phyloP scores from a whole-genome alignment of 2,797 vertebrate genomes.

The Sebastes minor region DNA sequence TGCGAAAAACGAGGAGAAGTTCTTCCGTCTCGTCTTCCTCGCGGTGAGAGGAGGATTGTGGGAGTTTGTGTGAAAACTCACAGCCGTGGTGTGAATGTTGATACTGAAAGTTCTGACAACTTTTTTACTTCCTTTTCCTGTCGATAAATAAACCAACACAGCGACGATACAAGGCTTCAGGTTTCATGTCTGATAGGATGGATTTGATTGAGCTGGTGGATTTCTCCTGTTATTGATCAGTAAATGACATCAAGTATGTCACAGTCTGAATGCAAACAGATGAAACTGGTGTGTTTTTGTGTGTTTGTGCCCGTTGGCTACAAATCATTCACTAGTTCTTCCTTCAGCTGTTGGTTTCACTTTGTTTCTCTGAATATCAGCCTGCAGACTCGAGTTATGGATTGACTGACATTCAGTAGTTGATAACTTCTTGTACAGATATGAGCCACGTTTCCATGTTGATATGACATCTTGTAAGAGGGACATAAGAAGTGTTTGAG shows the following conservation, averaged over 20 bases:
- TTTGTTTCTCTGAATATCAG: too few species aligned
- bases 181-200: not conserved
- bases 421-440: too few species aligned
- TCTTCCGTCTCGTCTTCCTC: not conserved
- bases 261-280: too few species aligned
- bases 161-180: not conserved
- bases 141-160: not conserved
- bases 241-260: not conserved
- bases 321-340: too few species aligned
- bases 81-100: not conserved
- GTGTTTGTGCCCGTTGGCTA: too few species aligned
- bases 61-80: not conserved
- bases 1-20: not conserved
- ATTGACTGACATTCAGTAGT: too few species aligned
- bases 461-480: too few species aligned
- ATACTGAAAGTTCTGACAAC: not conserved
- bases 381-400: too few species aligned
- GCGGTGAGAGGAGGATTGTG: not conserved
- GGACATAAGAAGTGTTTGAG: too few species aligned
- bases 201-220: not conserved
- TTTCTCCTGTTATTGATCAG: not conserved
- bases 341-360: too few species aligned
- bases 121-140: not conserved
- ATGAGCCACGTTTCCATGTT: too few species aligned
- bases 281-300: too few species aligned